Conservation (phyloP, 2,888 invertebrate species). For the Caenorhabditis wallacei region DNA sequence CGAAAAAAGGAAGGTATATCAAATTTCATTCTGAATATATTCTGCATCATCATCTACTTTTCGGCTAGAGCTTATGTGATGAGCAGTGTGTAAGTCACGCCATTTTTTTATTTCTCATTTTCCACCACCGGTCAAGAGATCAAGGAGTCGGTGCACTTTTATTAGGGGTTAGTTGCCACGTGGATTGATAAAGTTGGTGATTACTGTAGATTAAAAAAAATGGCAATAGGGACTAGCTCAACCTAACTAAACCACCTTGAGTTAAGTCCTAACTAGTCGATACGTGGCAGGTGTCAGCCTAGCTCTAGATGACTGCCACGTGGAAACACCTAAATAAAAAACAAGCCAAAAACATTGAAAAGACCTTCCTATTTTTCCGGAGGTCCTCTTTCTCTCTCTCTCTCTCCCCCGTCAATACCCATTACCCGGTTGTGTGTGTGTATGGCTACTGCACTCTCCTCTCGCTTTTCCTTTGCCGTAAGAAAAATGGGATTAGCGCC, state of each 20-base stretch:
- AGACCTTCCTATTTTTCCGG: constrained; percentile 1
- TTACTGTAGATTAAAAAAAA: no score
- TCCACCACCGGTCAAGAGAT: neutral
- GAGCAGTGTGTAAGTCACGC: neutral
- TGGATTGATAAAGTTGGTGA: no score
- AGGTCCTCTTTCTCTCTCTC: neutral
- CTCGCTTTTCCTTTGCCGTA: constrained; percentile 6
- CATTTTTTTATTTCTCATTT: neutral
- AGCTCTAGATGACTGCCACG: no score
- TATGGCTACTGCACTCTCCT: neutral
- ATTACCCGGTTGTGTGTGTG: constrained; percentile 37
- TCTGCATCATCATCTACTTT: constrained; percentile 10
- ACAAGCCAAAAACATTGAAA: neutral
- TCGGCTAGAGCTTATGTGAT: constrained; percentile 7
- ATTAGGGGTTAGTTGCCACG: no score
- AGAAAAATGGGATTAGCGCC: constrained; percentile 44
- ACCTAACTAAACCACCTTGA: no score
- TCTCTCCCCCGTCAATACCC: constrained; percentile 43
- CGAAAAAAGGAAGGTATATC: constrained; percentile 15
- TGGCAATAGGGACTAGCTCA: no score
- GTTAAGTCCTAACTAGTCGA: no score
- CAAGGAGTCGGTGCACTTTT: neutral
- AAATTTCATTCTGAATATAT: constrained; percentile 32
- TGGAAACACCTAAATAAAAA: neutral
- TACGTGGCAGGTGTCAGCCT: no score